These are phyloP conservation scores for Pollachius pollachius DNA, from an alignment of 2,113 vertebrate genomes.

Conservation along the genomic window DNA sequence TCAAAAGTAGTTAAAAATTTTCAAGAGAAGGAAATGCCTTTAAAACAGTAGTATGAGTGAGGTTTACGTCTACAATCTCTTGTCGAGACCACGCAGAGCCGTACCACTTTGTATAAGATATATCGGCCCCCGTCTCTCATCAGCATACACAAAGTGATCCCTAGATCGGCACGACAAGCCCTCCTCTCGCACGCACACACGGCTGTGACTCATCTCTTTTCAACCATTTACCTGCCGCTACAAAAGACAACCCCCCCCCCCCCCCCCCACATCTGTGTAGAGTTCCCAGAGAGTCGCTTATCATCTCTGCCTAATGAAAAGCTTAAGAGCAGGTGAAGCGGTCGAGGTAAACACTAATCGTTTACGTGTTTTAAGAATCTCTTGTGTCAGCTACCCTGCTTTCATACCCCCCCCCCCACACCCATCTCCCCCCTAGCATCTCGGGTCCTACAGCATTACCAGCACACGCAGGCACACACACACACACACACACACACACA, in stretches of 20 bases:
- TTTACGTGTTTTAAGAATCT: constrained; percentile 62
- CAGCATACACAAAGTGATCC: too few relatives aligned
- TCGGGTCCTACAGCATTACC: too few relatives aligned
- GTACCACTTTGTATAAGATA: too few relatives aligned
- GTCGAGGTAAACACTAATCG: constrained; percentile 66
- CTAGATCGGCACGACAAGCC: constrained; percentile 4
- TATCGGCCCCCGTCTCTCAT: too few relatives aligned
- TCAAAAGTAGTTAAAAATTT: too few relatives aligned
- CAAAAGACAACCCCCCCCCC: constrained; percentile 10
- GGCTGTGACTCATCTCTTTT: constrained; percentile 1
- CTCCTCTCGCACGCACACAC: background rate
- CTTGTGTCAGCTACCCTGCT: constrained; percentile 60
- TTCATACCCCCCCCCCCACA: constrained; percentile 28
- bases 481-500: constrained; percentile 18
- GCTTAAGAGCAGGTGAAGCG: constrained; percentile 70
- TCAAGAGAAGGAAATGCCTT: too few relatives aligned
- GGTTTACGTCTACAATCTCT: too few relatives aligned
- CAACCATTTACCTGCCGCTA: constrained; percentile 16
- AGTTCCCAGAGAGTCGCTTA: constrained; percentile 60
- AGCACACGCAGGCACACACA: constrained; percentile 15
- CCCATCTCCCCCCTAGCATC: constrained; percentile 20
- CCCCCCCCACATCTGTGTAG: constrained; percentile 8
- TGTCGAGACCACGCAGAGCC: too few relatives aligned
- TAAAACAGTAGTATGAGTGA: too few relatives aligned
- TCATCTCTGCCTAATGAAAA: constrained; percentile 69